A percentile compares a stretch with the other conserved stretches of the same genome.
Evolutionary conservation across 1,140 invertebrate species (phyloP).

Genomic region (Danaus melanippus): DNA sequence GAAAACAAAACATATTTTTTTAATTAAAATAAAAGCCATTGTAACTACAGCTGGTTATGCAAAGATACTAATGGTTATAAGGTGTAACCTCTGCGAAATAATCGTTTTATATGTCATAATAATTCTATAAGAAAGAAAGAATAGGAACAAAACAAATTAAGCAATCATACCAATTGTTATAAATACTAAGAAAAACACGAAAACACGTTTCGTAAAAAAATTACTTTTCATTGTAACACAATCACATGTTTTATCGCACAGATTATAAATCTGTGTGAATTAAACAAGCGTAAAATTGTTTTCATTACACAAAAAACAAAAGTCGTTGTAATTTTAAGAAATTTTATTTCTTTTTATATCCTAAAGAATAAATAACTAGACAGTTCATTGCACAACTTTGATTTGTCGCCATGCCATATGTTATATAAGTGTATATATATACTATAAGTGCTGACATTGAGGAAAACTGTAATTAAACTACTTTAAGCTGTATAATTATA

Average conservation of each 20-base stretch:
- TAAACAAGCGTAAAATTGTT: conserved; percentile 27
- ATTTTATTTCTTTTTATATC: conserved; percentile 25
- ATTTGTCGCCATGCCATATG: no score
- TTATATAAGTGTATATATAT: no score
- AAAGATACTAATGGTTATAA: no score
- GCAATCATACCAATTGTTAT: conserved; percentile 19
- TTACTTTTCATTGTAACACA: conserved; percentile 20
- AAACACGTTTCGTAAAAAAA: conserved; percentile 8
- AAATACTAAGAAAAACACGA: conserved; percentile 16
- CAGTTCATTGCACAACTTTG: no score
- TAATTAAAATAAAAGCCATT: neutral
- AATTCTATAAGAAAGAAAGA: neutral
- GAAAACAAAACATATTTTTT: neutral
- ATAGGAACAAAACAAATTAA: conserved; percentile 2
- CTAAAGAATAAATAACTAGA: conserved; percentile 4
- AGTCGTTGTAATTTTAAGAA: conserved; percentile 21
- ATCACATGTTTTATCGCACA: conserved; percentile 2
- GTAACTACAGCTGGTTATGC: no score
- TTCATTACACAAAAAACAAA: neutral
- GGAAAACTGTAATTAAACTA: no score
- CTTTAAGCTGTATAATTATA: no score
- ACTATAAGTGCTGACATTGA: no score
- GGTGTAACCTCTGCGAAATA: no score
- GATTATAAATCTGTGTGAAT: conserved; percentile 12
- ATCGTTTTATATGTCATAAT: neutral